Evolutionary conservation across 2,113 vertebrate species (phyloP).

Genomic region (Lepisosteus osseus): DNA sequence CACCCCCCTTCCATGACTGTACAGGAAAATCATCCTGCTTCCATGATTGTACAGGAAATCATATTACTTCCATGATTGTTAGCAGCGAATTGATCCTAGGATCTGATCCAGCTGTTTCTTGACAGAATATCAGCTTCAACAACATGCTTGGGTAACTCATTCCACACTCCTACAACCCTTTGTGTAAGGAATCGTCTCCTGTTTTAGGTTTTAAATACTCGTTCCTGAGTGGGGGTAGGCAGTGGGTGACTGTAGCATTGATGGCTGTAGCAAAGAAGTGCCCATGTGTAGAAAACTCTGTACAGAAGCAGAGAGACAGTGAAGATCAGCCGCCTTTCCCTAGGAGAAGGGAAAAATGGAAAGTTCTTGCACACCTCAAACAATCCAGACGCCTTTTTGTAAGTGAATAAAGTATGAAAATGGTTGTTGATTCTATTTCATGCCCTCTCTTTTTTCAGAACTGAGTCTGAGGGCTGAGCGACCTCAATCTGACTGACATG

Average conservation of each 20-base stretch:
- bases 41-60: no score
- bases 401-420: neutral
- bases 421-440: neutral
- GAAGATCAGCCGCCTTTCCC: neutral
- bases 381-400: neutral
- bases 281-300: neutral
- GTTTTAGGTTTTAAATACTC: no score
- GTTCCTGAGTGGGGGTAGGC: neutral
- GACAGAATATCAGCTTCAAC: no score
- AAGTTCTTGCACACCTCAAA: neutral
- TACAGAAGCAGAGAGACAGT: neutral
- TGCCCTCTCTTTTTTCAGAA: neutral
- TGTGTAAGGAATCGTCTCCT: no score
- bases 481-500: constrained; percentile 3
- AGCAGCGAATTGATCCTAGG: no score
- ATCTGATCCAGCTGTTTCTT: no score
- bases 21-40: no score
- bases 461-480: neutral
- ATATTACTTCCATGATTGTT: no score
- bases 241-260: neutral
- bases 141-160: no score
- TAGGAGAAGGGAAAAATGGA: neutral
- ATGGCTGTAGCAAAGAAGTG: neutral
- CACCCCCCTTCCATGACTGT: no score
- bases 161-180: no score